A percentile compares a stretch with the other conserved stretches of the same genome.
These are phyloP conservation scores for Empis livida DNA, from an alignment of 2,888 invertebrate species.

Conservation along the genomic window DNA sequence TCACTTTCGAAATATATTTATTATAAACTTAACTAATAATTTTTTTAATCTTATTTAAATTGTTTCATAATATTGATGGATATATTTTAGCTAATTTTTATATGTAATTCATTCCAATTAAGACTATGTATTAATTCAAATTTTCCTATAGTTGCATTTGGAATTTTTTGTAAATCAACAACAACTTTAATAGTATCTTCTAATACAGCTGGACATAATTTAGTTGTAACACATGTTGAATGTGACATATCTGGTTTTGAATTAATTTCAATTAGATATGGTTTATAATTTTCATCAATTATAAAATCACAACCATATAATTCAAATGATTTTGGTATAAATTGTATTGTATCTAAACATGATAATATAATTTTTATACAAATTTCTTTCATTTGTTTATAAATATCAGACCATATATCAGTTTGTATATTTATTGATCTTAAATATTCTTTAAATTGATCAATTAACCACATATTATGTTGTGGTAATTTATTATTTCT, in stretches of 20 bases:
- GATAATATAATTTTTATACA: constrained; percentile 67
- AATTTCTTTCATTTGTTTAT: constrained; percentile 72
- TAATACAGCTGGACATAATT: constrained; percentile 66
- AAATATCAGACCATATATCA: constrained; percentile 58
- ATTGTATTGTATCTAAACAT: constrained; percentile 57
- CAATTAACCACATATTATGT: constrained; percentile 76
- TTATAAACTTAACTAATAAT: no score
- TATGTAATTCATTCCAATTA: no score
- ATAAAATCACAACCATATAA: constrained; percentile 89
- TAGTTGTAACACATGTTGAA: constrained; percentile 71
- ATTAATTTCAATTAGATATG: constrained; percentile 89
- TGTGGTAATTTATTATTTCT: constrained; percentile 44
- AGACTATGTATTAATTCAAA: no score
- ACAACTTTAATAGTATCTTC: constrained; percentile 80
- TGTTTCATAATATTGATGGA: no score
- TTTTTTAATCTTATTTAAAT: no score
- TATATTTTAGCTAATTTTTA: no score
- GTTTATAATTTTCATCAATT: constrained; percentile 67
- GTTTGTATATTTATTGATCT: constrained; percentile 27
- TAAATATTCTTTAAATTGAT: constrained; percentile 53
- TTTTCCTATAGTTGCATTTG: constrained; percentile 39
- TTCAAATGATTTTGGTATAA: constrained; percentile 67
- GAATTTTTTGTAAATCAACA: constrained; percentile 26
- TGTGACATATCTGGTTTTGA: constrained; percentile 71
- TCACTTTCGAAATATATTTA: no score